Percentiles rank a stretch among this genome's conserved stretches.
Evolutionary conservation across 2,888 invertebrate genomes (phyloP).

Genomic region (Lepidonotus clava): DNA sequence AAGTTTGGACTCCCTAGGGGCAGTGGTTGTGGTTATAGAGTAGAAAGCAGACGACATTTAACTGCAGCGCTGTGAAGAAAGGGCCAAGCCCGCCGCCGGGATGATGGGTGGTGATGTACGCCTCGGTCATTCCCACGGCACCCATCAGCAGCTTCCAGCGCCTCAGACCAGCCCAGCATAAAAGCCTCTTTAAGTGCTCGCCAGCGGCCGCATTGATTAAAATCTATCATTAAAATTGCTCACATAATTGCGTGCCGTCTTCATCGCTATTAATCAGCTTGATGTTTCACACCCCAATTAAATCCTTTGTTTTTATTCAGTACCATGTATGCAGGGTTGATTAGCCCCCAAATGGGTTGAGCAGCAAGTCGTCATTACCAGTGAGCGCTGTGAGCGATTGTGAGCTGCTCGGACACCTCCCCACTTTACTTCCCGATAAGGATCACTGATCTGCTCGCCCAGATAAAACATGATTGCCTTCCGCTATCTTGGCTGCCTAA

Average conservation of each 20-base stretch:
- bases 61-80: neutral
- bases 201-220: slow-evolving; percentile 50
- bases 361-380: slow-evolving; percentile 32
- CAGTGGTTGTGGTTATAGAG: neutral
- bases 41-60: neutral
- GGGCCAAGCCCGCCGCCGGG: neutral
- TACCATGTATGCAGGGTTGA: slow-evolving; percentile 49
- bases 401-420: slow-evolving; percentile 23
- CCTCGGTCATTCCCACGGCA: slow-evolving; percentile 37
- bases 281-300: slow-evolving; percentile 54
- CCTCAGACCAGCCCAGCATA: slow-evolving; percentile 12
- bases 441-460: slow-evolving; percentile 40
- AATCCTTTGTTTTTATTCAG: slow-evolving; percentile 52
- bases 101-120: slow-evolving; percentile 33
- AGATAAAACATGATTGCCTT: slow-evolving; percentile 53
- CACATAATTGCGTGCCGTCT: slow-evolving; percentile 52
- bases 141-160: slow-evolving; percentile 46
- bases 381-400: slow-evolving; percentile 29
- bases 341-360: slow-evolving; percentile 53
- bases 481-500: slow-evolving; percentile 49
- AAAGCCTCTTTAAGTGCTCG: slow-evolving; percentile 46
- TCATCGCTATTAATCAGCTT: slow-evolving; percentile 54
- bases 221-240: slow-evolving; percentile 54
- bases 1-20: neutral
- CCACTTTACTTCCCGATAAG: slow-evolving; percentile 43